A percentile compares a stretch with the other conserved stretches of the same genome.
phyloP scores from a whole-genome alignment of 2,888 invertebrate species.

The Heliconius erato region DNA sequence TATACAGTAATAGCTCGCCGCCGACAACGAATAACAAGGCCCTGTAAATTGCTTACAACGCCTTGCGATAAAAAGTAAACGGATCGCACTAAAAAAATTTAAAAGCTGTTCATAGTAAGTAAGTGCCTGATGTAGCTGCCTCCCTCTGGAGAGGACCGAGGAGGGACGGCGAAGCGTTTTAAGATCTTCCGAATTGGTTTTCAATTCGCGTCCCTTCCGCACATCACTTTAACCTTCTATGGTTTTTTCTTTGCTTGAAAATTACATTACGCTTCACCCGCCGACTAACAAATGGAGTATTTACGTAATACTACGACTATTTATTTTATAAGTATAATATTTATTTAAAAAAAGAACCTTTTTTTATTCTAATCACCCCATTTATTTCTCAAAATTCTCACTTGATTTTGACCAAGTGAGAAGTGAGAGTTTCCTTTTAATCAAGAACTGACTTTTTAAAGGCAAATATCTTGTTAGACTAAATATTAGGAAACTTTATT shows the following conservation, averaged over 20 bases:
- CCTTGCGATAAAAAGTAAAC: constrained; percentile 15
- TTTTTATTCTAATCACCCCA: too few species aligned
- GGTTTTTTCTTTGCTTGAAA: constrained; percentile 27
- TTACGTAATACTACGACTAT: not conserved
- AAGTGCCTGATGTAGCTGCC: constrained; percentile 43
- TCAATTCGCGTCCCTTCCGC: constrained; percentile 42
- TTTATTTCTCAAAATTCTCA: too few species aligned
- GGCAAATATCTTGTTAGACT: not conserved
- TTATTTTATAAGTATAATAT: too few species aligned
- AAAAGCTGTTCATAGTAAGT: constrained; percentile 43
- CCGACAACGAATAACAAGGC: not conserved
- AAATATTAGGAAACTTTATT: not conserved
- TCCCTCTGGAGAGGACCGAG: constrained; percentile 35
- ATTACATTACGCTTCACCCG: constrained; percentile 16
- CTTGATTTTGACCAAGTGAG: not conserved
- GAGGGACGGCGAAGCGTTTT: constrained; percentile 46
- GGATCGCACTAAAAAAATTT: constrained; percentile 30
- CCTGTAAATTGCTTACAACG: not conserved
- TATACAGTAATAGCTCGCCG: not conserved
- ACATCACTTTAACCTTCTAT: constrained; percentile 34
- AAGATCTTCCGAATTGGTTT: constrained; percentile 50
- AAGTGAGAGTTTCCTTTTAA: not conserved
- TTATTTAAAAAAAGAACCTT: too few species aligned
- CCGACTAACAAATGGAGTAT: constrained; percentile 4
- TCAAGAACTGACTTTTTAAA: too few species aligned